These are phyloP conservation scores for Melinaea menophilus DNA, from an alignment of 2,888 invertebrate genomes.

Conservation along the genomic window DNA sequence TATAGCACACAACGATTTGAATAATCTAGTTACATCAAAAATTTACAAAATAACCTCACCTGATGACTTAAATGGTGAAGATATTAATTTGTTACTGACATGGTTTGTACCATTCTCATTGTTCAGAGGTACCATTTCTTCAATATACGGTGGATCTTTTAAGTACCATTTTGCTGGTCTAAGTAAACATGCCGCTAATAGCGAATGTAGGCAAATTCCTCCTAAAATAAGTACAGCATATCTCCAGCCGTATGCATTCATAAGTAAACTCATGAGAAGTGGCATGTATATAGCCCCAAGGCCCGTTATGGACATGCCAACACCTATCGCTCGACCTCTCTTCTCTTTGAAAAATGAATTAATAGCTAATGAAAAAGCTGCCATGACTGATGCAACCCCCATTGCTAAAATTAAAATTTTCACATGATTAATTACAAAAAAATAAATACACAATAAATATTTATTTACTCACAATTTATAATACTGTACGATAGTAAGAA, in stretches of 20 bases:
- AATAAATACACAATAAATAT: neutral
- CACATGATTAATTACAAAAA: neutral
- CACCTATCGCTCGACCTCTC: constrained; percentile 79
- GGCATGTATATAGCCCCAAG: constrained; percentile 83
- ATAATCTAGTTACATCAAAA: constrained; percentile 2
- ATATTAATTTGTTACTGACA: constrained; percentile 51
- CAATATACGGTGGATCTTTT: constrained; percentile 52
- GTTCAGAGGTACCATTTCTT: constrained; percentile 60
- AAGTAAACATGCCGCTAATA: constrained; percentile 78
- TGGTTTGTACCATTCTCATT: constrained; percentile 49
- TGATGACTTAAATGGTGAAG: constrained; percentile 35
- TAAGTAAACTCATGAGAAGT: constrained; percentile 75
- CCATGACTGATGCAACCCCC: constrained; percentile 79
- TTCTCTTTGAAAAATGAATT: constrained; percentile 81
- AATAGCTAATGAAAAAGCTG: constrained; percentile 80
- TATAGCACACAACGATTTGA: neutral
- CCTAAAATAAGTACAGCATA: constrained; percentile 80
- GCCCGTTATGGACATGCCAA: constrained; percentile 81
- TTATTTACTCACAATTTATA: constrained; percentile 80
- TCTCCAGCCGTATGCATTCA: constrained; percentile 77
- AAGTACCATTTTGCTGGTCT: constrained; percentile 84
- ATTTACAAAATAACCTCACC: neutral
- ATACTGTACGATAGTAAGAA: constrained; percentile 82
- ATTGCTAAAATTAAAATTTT: constrained; percentile 62
- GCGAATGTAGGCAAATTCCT: constrained; percentile 79